Conservation (phyloP, 1,140 invertebrate species). For the Magallana angulata region DNA sequence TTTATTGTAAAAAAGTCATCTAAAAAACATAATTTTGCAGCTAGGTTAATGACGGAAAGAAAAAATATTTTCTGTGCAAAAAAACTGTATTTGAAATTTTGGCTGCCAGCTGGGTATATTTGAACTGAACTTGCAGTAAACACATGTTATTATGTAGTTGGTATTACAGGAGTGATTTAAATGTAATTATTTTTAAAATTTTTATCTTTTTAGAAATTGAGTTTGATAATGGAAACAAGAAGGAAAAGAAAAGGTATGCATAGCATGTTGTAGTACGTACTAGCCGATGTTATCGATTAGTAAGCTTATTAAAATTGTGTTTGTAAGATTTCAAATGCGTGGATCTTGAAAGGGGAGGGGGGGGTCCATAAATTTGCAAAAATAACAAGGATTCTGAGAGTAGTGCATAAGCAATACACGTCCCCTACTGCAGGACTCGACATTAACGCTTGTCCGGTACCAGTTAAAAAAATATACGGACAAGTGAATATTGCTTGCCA, state of each 20-base stretch:
- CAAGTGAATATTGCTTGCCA: too few relatives aligned
- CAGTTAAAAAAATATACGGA: too few relatives aligned
- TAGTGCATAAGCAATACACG: too few relatives aligned
- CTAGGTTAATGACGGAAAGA: background rate
- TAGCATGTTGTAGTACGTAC: background rate
- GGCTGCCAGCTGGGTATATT: background rate
- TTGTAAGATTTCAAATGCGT: background rate
- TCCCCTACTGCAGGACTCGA: too few relatives aligned
- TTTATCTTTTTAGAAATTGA: background rate
- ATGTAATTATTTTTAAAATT: background rate
- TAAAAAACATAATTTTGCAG: too few relatives aligned
- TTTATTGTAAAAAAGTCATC: too few relatives aligned
- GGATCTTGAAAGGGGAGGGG: background rate
- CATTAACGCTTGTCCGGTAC: too few relatives aligned
- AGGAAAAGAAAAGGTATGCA: constrained; percentile 9
- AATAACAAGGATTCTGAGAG: too few relatives aligned
- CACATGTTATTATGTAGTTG: background rate
- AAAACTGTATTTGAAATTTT: background rate
- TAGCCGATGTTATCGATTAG: background rate
- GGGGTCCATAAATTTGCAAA: too few relatives aligned
- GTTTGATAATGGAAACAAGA: background rate
- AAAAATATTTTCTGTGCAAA: background rate
- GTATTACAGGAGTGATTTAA: background rate
- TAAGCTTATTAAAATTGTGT: constrained; percentile 1
- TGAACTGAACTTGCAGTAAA: background rate